A percentile compares a stretch with the other conserved stretches of the same genome.
Conservation (phyloP, 1,140 invertebrate genomes). For the Aradophagus sp. region DNA sequence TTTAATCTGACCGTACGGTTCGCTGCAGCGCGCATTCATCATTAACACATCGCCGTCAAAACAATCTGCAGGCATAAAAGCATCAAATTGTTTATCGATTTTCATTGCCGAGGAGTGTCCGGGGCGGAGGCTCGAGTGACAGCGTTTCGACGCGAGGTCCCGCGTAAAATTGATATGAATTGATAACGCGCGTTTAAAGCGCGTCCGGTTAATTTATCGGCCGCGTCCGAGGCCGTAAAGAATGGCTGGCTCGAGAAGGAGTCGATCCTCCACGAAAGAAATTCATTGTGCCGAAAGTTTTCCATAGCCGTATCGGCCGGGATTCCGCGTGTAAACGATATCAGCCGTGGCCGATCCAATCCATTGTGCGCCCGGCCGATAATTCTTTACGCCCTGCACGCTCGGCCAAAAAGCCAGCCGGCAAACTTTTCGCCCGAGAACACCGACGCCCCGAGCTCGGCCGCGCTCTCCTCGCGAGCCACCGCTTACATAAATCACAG, state of each 20-base stretch:
- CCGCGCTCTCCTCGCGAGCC: conserved; percentile 52
- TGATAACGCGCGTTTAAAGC: conserved; percentile 34
- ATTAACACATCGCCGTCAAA: too few species aligned
- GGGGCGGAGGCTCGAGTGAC: too few species aligned
- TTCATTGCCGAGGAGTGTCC: too few species aligned
- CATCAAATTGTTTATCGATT: too few species aligned
- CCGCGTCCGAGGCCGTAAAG: conserved; percentile 29
- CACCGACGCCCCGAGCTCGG: conserved; percentile 37
- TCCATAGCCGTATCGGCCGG: conserved; percentile 50
- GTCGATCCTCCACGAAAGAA: conserved; percentile 46
- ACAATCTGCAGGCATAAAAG: too few species aligned
- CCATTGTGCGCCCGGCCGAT: conserved; percentile 65
- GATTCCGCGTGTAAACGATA: conserved; percentile 70
- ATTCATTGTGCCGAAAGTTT: conserved; percentile 58
- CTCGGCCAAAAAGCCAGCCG: conserved; percentile 64
- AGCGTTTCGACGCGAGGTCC: conserved; percentile 15
- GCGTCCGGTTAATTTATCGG: conserved; percentile 49
- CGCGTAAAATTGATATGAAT: conserved; percentile 47
- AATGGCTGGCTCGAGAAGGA: conserved; percentile 31
- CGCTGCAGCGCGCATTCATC: too few species aligned
- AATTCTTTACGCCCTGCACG: conserved; percentile 69
- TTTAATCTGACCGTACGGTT: too few species aligned
- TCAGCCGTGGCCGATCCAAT: conserved; percentile 62
- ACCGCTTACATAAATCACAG: conserved; percentile 71
- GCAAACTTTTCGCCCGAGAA: conserved; percentile 64